Conservation (phyloP, 2,797 vertebrate species). For the Nyctalus aviator region DNA sequence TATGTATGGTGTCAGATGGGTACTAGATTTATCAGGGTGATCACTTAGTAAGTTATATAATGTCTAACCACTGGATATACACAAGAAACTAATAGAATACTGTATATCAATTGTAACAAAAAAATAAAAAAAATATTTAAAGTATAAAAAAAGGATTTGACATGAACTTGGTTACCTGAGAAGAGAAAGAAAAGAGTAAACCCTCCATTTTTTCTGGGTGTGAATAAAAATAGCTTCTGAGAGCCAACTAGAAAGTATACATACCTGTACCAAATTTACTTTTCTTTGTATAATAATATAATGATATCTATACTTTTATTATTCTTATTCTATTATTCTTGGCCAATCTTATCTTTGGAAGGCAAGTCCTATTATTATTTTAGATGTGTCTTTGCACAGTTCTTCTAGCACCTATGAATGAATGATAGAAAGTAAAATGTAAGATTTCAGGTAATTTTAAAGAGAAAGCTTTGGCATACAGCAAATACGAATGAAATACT, state of each 20-base stretch:
- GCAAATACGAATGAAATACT: constrained; percentile 11
- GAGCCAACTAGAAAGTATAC: background rate
- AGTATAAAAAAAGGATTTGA: background rate
- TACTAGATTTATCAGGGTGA: background rate
- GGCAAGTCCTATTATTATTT: background rate
- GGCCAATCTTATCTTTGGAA: constrained; percentile 30
- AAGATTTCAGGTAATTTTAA: constrained; percentile 39
- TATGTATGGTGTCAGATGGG: background rate
- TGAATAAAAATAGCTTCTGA: constrained; percentile 24
- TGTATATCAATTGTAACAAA: background rate
- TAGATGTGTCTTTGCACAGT: background rate
- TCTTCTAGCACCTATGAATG: constrained; percentile 29
- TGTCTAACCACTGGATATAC: background rate
- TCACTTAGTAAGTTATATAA: background rate
- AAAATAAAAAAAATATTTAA: background rate
- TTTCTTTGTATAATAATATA: background rate
- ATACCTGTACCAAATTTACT: background rate
- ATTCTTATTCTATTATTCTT: constrained; percentile 44
- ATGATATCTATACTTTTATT: background rate
- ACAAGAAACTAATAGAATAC: background rate
- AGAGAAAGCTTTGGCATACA: background rate
- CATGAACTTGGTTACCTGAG: background rate
- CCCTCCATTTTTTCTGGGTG: background rate
- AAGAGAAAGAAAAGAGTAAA: background rate
- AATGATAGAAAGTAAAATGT: constrained; percentile 19